Base-by-base conservation (phyloP, 2,888 invertebrate species). In the Rhamnusium bicolor region DNA sequence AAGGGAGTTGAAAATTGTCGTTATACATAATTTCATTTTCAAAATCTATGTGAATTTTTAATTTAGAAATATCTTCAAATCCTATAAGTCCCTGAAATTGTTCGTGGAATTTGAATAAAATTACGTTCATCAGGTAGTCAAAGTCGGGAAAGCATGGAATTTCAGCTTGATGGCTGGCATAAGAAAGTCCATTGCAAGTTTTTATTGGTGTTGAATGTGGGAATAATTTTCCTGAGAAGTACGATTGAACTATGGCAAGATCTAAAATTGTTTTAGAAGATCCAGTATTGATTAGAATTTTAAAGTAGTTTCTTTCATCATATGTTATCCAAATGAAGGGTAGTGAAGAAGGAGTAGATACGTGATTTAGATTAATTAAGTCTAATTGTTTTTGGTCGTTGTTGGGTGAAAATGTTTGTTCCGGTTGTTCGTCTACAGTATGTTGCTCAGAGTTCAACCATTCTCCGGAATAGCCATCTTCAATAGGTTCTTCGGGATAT, bases 251-350 rank as follows among this genome's bases (percentile, higher is more conserved):
- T 61, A 61, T 40, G 32, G 18, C 18, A 46, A 46, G 46, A 18
- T 61, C 46, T 46, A 61, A 46, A 46, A 61, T 61, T 61, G 61
- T 61, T 61, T 61, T 61, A 61, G 61, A 61, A 19, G 61, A 60
- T 10, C 60, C 60, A 40, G 60, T 60, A 60, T 60, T 40, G 32
- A 61, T 61, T 61, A 46, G 19, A 61, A 46, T 61, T 61, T 40
- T 61, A 61, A 61, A 61, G 32, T 61, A 61, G 58, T 58, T 61
- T 61, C 19, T 19, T 46, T 46, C 61, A 40, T 61, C 61, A 19
- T 58, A 16, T 29, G 58, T 58, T 61, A 46, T 61, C 40, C 29
- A 61, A 21, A 61, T 40, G 19, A 46, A 61, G 2, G 46, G 32
- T 61, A 61, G 32, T 61, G 61, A 61, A 61, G 61, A 61, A 40